Conservation (phyloP, 2,113 vertebrate genomes). For the Chaenocephalus aceratus region DNA sequence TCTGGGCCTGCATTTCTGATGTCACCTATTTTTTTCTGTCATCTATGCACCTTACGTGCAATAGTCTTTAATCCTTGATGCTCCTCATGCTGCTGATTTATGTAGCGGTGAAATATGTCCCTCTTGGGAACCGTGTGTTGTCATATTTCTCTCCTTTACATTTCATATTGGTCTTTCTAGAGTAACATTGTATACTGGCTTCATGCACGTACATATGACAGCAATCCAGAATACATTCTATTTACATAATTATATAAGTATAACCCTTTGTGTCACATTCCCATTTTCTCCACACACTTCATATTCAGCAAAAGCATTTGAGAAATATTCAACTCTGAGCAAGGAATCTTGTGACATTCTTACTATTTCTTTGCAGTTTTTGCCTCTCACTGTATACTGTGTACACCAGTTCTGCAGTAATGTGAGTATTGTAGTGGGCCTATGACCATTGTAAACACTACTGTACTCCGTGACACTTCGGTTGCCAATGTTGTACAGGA, state of each 20-base stretch:
- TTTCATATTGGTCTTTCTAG: not conserved
- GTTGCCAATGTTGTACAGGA: conserved; percentile 25
- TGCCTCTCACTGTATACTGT: not conserved
- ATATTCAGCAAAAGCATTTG: not conserved
- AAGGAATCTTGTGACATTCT: not conserved
- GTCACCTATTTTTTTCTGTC: not conserved
- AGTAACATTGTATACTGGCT: not conserved
- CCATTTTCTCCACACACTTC: not conserved
- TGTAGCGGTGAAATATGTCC: not conserved
- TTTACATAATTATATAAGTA: not conserved
- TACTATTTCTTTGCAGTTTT: not conserved
- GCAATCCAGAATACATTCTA: not conserved
- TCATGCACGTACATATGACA: not conserved
- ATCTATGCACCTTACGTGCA: not conserved
- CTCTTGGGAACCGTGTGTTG: not conserved
- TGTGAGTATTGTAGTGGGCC: not conserved
- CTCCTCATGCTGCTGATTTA: not conserved
- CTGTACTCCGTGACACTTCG: conserved; percentile 17
- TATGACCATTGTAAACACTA: conserved; percentile 23
- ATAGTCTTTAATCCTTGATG: not conserved
- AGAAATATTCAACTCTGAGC: not conserved
- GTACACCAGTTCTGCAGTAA: conserved; percentile 1
- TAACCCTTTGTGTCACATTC: not conserved
- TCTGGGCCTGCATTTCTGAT: not conserved
- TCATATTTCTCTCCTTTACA: not conserved